Conservation (phyloP, 2,797 vertebrate genomes). For the Periparus ater region DNA sequence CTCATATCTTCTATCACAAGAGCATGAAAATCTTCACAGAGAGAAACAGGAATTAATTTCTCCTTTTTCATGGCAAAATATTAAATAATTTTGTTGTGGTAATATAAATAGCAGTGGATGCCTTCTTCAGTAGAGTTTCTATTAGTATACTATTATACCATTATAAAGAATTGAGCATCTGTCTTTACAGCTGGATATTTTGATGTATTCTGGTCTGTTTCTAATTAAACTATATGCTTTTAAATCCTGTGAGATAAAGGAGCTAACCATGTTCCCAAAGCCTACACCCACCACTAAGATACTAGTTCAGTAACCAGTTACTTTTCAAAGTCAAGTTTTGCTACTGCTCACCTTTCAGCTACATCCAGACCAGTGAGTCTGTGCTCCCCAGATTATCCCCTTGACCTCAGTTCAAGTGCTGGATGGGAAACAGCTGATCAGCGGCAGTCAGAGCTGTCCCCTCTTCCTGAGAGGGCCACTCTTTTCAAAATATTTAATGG, state of each 20-base stretch:
- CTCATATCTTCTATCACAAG: not conserved
- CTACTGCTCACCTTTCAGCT: not conserved
- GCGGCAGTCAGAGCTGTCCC: not conserved
- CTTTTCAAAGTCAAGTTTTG: not conserved
- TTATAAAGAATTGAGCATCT: not conserved
- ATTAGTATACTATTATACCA: not conserved
- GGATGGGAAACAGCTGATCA: not conserved
- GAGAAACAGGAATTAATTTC: not conserved
- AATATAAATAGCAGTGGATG: not conserved
- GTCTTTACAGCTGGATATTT: not conserved
- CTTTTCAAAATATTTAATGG: not conserved
- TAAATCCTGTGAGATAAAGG: not conserved
- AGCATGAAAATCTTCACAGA: not conserved
- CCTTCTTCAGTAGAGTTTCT: not conserved
- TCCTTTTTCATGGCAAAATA: not conserved
- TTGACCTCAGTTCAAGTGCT: not conserved
- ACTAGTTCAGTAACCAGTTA: not conserved
- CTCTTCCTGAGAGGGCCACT: not conserved
- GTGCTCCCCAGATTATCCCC: not conserved
- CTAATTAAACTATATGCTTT: not conserved
- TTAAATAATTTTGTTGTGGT: not conserved
- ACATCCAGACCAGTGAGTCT: not conserved
- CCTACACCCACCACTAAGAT: not conserved
- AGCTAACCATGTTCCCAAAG: not conserved
- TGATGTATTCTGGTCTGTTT: not conserved